Evolutionary conservation across 2,888 invertebrate genomes (phyloP).

Genomic region (Caenorhabditis sp.): DNA sequence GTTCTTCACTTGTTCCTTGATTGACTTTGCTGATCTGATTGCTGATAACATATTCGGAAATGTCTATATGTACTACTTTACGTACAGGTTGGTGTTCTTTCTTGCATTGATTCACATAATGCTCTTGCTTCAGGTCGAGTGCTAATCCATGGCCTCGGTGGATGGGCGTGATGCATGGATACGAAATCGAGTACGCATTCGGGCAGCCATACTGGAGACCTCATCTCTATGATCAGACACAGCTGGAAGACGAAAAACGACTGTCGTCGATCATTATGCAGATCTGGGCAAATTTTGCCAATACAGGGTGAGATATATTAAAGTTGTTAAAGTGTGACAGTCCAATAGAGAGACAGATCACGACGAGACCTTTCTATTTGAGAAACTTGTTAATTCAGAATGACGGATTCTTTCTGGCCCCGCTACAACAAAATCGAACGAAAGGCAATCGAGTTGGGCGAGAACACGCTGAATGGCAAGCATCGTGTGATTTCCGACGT

Average conservation of each 20-base stretch:
- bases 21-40: constrained; percentile 81
- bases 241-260: constrained; percentile 73
- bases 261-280: constrained; percentile 94
- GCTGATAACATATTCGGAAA: constrained; percentile 78
- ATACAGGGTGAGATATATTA: constrained; percentile 96
- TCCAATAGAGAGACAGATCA: too few relatives aligned
- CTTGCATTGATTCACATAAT: too few relatives aligned
- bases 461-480: constrained; percentile 69
- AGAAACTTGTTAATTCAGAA: too few relatives aligned
- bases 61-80: constrained; percentile 83
- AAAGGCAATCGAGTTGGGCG: constrained; percentile 78
- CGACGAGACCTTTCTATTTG: too few relatives aligned
- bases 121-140: constrained; percentile 78
- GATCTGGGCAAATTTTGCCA: constrained; percentile 94
- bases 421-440: constrained; percentile 79
- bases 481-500: constrained; percentile 77
- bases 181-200: constrained; percentile 98
- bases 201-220: constrained; percentile 95
- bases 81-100: constrained; percentile 80
- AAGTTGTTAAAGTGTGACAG: too few relatives aligned
- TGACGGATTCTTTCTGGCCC: constrained; percentile 77
- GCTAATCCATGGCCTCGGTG: constrained; percentile 97
- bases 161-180: constrained; percentile 99
- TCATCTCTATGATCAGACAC: constrained; percentile 88
- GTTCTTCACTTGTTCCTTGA: constrained; percentile 94